Base-by-base conservation (phyloP, 2,797 vertebrate genomes). In the Rhadinocentrus ornatus region DNA sequence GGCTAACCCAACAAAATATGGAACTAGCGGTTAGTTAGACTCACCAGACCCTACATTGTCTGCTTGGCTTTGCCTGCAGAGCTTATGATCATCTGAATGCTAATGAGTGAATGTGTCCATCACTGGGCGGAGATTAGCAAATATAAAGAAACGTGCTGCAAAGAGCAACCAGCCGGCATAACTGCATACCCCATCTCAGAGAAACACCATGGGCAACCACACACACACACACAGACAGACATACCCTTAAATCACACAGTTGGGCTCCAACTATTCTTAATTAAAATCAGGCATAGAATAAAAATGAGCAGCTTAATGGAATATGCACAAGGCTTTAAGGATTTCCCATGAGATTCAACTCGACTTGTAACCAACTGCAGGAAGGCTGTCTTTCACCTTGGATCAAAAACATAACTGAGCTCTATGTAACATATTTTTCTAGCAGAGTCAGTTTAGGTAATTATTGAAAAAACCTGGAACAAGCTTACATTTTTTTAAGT, bases 201-300 rank as follows among this genome's bases (percentile, higher is more conserved):
- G 70, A 58, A 62, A 56, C 60, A 66, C 34, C 20, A 39, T 8
- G 26, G 2, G 56, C 31, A 82, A 34, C 24, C 29, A 56, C 5
- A 11, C 0, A 50, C 44, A 68, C 22, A n/a, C 50, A 59, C n/a
- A 59, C 20, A 73, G 60, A 65, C 64, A 80, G 39, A 76, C 68
- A 26, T 44, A 60, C 34, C 54, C 76, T 81, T 54, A 74, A 86
- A 86, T 84, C 83, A 69, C 86, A 81, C 88, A 78, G 83, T 75
- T 54, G 72, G 85, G 71, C 76, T 87, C 82, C 81, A 62, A 77
- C 77, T 78, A 63, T 76, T 85, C 82, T 83, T 91, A 90, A 93
- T 93, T 91, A 92, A 91, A 93, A 91, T 55, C 75, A 84, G 71
- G 82, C 84, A 84, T 74, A 72, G 90, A 92, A 92, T 94, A 86